phyloP scores from a whole-genome alignment of 2,113 vertebrate genomes.

The Coptodon bakossiorum region DNA sequence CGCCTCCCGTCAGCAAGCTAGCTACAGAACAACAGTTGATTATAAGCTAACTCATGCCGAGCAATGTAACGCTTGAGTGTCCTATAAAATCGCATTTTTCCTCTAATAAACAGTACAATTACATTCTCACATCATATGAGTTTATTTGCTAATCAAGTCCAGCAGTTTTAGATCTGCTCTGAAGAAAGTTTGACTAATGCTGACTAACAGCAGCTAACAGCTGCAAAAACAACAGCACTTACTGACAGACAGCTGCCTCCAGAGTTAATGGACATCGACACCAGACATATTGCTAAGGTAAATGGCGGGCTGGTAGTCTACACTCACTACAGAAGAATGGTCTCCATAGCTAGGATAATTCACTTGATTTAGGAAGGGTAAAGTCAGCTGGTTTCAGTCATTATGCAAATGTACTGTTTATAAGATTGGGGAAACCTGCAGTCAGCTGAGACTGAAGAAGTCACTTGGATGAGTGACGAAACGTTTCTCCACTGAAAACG shows the following conservation, averaged over 20 bases:
- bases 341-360: neutral
- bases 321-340: neutral
- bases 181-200: neutral
- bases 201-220: neutral
- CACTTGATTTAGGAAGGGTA: neutral
- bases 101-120: neutral
- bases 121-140: neutral
- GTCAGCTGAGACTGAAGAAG: neutral
- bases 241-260: neutral
- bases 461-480: neutral
- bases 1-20: neutral
- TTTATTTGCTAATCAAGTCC: neutral
- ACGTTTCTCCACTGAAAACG: neutral
- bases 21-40: neutral
- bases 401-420: neutral
- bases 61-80: neutral
- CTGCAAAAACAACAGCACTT: neutral
- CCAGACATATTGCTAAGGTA: neutral
- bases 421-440: neutral
- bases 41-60: neutral
- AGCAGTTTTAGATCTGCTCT: neutral
- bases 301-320: neutral
- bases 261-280: neutral
- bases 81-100: neutral
- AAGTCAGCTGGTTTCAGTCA: fast-evolving